A percentile compares a stretch with the other conserved stretches of the same genome.
Evolutionary conservation across 2,113 vertebrate species (phyloP).

Genomic region (Crotalus tigris): DNA sequence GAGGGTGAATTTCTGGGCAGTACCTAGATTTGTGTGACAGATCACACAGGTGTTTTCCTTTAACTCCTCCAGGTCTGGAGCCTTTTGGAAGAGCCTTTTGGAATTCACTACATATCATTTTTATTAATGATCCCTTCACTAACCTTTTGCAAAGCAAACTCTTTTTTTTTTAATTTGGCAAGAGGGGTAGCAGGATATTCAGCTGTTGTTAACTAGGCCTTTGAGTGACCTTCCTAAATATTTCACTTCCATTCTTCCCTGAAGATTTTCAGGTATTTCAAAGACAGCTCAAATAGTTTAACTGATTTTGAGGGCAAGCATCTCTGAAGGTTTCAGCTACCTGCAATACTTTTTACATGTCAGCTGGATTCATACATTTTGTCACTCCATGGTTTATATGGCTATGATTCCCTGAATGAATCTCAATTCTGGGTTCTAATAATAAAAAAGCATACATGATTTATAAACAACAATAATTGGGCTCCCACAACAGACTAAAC

Average conservation of each 20-base stretch:
- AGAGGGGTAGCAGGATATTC: neutral
- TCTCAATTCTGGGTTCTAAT: neutral
- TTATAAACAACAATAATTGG: neutral
- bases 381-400: neutral
- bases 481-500: neutral
- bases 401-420: neutral
- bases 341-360: neutral
- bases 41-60: neutral
- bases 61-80: neutral
- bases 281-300: neutral
- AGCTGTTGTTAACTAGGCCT: neutral
- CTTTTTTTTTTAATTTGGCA: neutral
- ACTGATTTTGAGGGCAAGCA: neutral
- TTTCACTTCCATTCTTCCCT: neutral
- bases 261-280: neutral
- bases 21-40: neutral
- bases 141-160: neutral
- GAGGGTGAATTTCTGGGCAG: neutral
- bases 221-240: neutral
- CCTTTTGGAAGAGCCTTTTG: neutral
- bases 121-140: neutral
- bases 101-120: neutral
- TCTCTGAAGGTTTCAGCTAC: neutral
- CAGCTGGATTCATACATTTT: neutral
- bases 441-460: neutral